These are phyloP conservation scores for Cyrtonyx montezumae DNA, from an alignment of 2,113 vertebrate species.

Conservation along the genomic window DNA sequence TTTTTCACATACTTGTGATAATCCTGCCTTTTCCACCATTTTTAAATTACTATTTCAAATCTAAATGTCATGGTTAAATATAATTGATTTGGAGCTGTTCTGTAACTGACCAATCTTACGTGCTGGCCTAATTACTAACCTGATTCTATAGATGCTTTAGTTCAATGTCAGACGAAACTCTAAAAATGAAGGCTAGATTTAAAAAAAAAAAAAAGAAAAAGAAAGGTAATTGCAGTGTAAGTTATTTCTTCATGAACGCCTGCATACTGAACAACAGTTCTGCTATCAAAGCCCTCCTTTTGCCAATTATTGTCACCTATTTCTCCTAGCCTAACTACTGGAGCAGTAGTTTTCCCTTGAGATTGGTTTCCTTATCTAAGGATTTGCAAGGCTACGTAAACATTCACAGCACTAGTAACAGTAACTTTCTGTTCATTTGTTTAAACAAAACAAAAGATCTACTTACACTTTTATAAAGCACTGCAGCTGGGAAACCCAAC, in stretches of 20 bases:
- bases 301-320: neutral
- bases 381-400: neutral
- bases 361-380: neutral
- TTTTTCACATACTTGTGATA: neutral
- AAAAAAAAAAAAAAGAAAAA: neutral
- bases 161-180: neutral
- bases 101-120: neutral
- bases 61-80: neutral
- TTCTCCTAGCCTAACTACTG: fast-evolving
- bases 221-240: neutral
- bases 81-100: neutral
- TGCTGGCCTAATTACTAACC: constrained; percentile 47
- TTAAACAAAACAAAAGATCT: neutral
- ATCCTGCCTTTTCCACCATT: neutral
- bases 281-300: neutral
- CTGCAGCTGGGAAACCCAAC: neutral
- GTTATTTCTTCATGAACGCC: neutral
- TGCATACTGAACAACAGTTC: fast-evolving
- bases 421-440: neutral
- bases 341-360: neutral
- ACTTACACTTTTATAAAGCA: neutral
- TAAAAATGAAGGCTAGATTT: neutral
- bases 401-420: neutral
- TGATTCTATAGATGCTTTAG: neutral
- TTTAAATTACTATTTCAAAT: neutral